Evolutionary conservation across 2,797 vertebrate genomes (phyloP), one percentile per base, ranked within the genome.

Genomic region (Semaprochilodus insignis): DNA sequence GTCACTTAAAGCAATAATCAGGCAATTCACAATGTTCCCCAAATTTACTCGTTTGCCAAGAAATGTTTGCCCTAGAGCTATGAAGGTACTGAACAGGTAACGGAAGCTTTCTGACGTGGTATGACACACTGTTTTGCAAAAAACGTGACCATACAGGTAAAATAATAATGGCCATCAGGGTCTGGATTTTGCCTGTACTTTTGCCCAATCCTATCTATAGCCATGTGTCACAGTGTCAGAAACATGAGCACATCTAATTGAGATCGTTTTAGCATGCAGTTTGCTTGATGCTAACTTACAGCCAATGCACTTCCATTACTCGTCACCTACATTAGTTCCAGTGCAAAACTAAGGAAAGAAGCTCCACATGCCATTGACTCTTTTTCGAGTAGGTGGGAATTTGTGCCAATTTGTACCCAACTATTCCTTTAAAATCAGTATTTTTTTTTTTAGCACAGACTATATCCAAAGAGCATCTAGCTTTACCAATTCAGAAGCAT

Each of bases 1-100:
- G 19, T n/a, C 36, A 69, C 4, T n/a, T 44, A 69, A 69, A 69
- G 65, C 19, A 67, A 67, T 67, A 67, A 15, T 36, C 21, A 66
- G 6, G 34, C 16, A 21, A 36, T 36, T 63, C 13, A 27, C 65
- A 23, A 23, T 2, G 23, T 60, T 10, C 8, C 31, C 31, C 31
- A 36, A 66, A 36, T 21, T 7, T 21, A 62, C 14, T 23, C 21
- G 23, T 31, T 48, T 13, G 62, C 25, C 62, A 31, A 16, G 27
- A 19, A 21, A 36, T 1, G 19, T 40, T 36, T 36, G 31, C 31
- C 17, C 6, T 66, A 31, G 17, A 36, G 15, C 17, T 36, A 19
- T 11, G 13, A 40, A 4, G 10, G 21, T 44, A n/a, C 21, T 44
- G 19, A 6, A 7, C 6, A 16, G 36, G 1, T 2, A 48, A 11